A percentile compares a stretch with the other conserved stretches of the same genome.
phyloP scores from a whole-genome alignment of 2,888 invertebrate genomes.

The Phrixothrix hirtus region DNA sequence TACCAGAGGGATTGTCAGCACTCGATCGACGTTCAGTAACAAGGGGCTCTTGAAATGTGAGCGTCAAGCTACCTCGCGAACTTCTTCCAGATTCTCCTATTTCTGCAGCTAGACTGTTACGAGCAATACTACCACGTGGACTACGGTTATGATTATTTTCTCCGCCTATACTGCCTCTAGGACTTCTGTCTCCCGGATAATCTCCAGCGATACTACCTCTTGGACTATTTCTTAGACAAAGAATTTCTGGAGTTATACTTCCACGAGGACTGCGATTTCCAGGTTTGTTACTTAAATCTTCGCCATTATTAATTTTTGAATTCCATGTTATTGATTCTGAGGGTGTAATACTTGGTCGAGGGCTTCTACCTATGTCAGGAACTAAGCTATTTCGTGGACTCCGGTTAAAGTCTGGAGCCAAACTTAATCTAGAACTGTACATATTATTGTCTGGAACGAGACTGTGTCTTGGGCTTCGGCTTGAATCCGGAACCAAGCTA shows the following conservation, averaged over 20 bases:
- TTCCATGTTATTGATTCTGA: conserved; percentile 62
- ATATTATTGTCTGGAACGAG: conserved; percentile 62
- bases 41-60: conserved; percentile 66
- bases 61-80: conserved; percentile 63
- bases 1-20: conserved; percentile 63
- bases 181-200: conserved; percentile 51
- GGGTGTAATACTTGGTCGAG: conserved; percentile 66
- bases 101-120: conserved; percentile 58
- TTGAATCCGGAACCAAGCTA: conserved; percentile 50
- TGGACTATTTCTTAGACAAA: conserved; percentile 62
- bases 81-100: conserved; percentile 56
- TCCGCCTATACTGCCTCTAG: conserved; percentile 65
- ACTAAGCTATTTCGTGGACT: conserved; percentile 62
- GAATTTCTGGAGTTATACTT: conserved; percentile 59
- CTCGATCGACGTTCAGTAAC: conserved; percentile 63
- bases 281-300: conserved; percentile 59
- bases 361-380: conserved; percentile 54
- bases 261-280: conserved; percentile 57
- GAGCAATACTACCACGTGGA: conserved; percentile 66
- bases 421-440: conserved; percentile 53
- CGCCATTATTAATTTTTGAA: conserved; percentile 57
- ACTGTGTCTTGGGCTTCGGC: conserved; percentile 63
- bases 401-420: conserved; percentile 53
- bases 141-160: conserved; percentile 61
- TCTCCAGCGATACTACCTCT: conserved; percentile 60